Percentiles rank a stretch among this genome's conserved stretches.
Conservation (phyloP, 2,888 invertebrate genomes). For the Agrilus cyanescens region DNA sequence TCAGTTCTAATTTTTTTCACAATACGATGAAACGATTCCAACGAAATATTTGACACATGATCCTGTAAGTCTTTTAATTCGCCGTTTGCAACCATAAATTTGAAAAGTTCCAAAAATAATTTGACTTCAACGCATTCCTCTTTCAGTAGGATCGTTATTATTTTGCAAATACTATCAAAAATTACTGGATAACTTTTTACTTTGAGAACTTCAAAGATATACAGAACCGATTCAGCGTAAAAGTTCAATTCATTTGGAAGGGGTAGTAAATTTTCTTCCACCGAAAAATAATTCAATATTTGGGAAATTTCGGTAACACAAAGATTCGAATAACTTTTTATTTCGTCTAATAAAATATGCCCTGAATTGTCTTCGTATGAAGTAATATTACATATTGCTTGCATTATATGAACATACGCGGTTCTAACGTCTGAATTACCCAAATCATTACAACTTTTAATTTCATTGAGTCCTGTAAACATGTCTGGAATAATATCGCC, state of each 20-base stretch:
- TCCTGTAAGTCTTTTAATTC: constrained; percentile 13
- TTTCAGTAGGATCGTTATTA: constrained; percentile 17
- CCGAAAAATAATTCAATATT: constrained; percentile 19
- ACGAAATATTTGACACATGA: constrained; percentile 16
- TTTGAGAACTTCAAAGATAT: constrained; percentile 20
- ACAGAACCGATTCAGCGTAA: constrained; percentile 22
- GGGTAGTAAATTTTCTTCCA: constrained; percentile 23
- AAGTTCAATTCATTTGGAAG: constrained; percentile 21
- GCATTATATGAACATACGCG: constrained; percentile 18
- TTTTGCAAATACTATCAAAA: constrained; percentile 18
- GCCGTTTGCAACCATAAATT: constrained; percentile 20
- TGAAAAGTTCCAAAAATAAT: constrained; percentile 20
- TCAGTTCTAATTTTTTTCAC: constrained; percentile 6
- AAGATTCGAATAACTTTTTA: constrained; percentile 12
- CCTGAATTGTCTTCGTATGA: constrained; percentile 6
- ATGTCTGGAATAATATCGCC: constrained; percentile 14
- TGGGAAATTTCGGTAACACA: constrained; percentile 17
- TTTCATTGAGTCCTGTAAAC: constrained; percentile 2
- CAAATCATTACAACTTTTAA: neutral
- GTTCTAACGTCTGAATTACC: neutral
- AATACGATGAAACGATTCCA: constrained; percentile 3
- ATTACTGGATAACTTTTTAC: constrained; percentile 17
- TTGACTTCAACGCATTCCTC: constrained; percentile 17
- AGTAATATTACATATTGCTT: constrained; percentile 24
- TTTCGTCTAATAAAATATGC: constrained; percentile 6